Base-by-base conservation (phyloP, 1,140 invertebrate species). In the Yoshiicerus persimilis region DNA sequence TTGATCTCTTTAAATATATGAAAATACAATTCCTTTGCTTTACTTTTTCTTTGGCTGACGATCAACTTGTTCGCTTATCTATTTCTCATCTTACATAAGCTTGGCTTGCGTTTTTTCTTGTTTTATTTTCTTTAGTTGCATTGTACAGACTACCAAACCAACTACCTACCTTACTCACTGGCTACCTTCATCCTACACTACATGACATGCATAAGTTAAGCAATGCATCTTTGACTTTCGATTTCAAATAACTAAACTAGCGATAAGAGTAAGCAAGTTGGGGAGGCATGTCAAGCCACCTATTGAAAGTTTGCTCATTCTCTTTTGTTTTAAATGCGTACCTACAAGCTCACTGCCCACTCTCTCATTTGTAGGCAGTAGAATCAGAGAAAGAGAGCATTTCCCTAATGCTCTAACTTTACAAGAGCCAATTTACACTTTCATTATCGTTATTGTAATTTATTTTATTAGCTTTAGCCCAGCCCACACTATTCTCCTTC, bases 361-460 rank as follows among this genome's bases (percentile, higher is more conserved):
- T 36, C 30, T 80, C 47, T 56, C 47, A 56, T 56, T 56, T 56
- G 47, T n/a, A 56, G 13, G 11, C 32, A 77, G 36, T 36, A 66
- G 20, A 77, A 36, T 80, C 1, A 20, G 30, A 80, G 75, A 80
- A 80, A 80, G 32, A 80, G 75, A 80, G 75, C 75, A 80, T 80
- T 80, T 80, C 75, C 75, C 75, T 80, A 70, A 38, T 80, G 34
- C 23, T 36, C 32, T 80, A 80, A 80, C 75, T 80, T 80, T 80
- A 80, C 75, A 80, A 77, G 75, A 80, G 75, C 75, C 75, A 80
- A 80, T 80, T 80, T 80, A 80, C 75, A 80, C 75, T 80, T 80
- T 80, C 75, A 80, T 80, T 80, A 80, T 38, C 75, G 75, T 80
- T 80, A 80, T 80, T 32, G 32, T 80, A 80, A 80, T 80, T 80